Percentiles rank a stretch among this genome's conserved stretches.
phyloP scores from a whole-genome alignment of 1,140 invertebrate genomes.

The Venustaconcha ellipsiformis region DNA sequence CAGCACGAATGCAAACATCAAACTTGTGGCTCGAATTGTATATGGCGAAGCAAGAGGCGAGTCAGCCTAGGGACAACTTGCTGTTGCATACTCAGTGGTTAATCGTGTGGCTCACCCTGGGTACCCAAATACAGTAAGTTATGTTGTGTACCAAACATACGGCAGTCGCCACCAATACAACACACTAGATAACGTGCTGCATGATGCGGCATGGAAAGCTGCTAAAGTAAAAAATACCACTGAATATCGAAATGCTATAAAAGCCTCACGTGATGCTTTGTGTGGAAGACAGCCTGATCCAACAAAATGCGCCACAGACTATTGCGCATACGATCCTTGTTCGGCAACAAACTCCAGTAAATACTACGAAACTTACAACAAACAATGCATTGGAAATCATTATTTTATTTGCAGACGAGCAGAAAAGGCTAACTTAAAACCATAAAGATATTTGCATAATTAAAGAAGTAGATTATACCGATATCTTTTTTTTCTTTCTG shows the following conservation, averaged over 20 bases:
- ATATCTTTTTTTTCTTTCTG: no score
- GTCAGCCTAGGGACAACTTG: slow-evolving; percentile 5
- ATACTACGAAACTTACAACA: slow-evolving; percentile 1
- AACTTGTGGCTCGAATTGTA: slow-evolving; percentile 7
- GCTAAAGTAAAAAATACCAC: not conserved
- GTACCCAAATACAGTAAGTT: slow-evolving; percentile 3
- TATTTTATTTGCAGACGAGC: slow-evolving; percentile 1
- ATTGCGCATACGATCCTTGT: slow-evolving; percentile 4
- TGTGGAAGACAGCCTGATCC: not conserved
- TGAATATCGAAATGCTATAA: slow-evolving; percentile 1
- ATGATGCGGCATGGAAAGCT: not conserved
- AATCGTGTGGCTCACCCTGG: slow-evolving; percentile 2
- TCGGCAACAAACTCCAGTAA: not conserved
- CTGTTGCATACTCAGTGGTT: slow-evolving; percentile 10
- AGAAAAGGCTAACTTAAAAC: no score
- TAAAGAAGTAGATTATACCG: no score
- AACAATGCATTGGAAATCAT: not conserved
- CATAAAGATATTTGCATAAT: no score
- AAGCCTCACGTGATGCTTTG: not conserved
- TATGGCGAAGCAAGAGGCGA: slow-evolving; percentile 7
- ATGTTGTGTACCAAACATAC: not conserved
- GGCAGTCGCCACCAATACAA: slow-evolving; percentile 1
- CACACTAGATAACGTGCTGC: not conserved
- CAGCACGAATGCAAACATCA: not conserved
- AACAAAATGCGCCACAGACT: slow-evolving; percentile 2